Evolutionary conservation across 2,797 vertebrate species (phyloP), one percentile per base, ranked within the genome.

Genomic region (Lutjanus argentimaculatus): DNA sequence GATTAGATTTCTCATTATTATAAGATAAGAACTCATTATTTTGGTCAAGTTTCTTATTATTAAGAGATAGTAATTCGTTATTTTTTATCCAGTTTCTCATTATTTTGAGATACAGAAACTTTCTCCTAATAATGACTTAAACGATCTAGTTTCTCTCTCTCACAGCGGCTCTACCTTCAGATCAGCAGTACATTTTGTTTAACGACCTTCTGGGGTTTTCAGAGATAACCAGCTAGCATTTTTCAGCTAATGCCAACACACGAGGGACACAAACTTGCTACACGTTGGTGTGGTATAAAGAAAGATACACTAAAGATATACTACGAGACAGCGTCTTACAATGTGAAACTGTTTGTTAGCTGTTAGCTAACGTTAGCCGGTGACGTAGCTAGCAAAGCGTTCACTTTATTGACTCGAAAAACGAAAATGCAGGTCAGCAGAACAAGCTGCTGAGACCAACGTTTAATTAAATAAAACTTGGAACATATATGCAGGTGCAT

Each of bases 401-500:
- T 62, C 21, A 25, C 6, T 45, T n/a, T 1, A 4, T 6, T 21
- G 13, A 30, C 3, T 46, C 19, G 2, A 46, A 8, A 19, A 56
- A 1, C 0, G 16, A 4, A 36, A 42, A 49, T 19, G 15, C n/a
- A 12, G 15, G 4, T 53, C 25, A 59, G 21, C 7, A 51, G 15
- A 25, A 52, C 12, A 7, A 16, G n/a, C 17, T 10, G 8, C 5
- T 2, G 7, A 4, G 8, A 66, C 1, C 5, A 0, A 0, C 1
- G 0, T 11, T 15, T 42, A 46, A 36, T 36, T 2, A 1, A 14
- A 0, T 16, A 7, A 42, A 64, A 11, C 15, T 12, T 5, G 5
- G 0, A 11, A 48, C 7, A 46, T 0, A 46, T 0, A 12, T 1
- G 2, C 0, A 0, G 5, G 0, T 10, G 6, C 4, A 6, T 4